These are phyloP conservation scores for Rhinichthys klamathensis DNA, from an alignment of 2,113 vertebrate species.

Conservation along the genomic window DNA sequence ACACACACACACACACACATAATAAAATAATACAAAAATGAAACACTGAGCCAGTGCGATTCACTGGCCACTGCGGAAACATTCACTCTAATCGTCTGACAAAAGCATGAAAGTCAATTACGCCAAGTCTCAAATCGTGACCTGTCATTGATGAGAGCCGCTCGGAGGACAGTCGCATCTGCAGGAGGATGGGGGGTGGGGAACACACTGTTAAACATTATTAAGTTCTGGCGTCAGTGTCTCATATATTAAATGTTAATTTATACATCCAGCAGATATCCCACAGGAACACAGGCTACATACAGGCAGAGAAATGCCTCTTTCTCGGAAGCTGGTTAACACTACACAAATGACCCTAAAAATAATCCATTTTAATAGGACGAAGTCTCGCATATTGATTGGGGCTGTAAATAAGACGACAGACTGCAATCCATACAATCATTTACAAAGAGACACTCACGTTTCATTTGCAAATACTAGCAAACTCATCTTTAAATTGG, in stretches of 20 bases:
- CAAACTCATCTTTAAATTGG: conserved; percentile 11
- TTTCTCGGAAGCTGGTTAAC: background rate
- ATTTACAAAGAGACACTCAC: background rate
- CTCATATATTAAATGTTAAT: background rate
- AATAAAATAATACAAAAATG: background rate
- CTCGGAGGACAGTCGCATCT: background rate
- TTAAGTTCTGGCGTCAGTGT: background rate
- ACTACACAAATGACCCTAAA: conserved; percentile 1
- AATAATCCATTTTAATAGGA: background rate
- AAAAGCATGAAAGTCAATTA: conserved; percentile 38
- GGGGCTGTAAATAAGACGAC: background rate
- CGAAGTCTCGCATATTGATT: background rate
- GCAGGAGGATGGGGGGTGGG: conserved; percentile 22
- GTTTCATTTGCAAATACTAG: background rate
- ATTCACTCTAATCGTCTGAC: conserved; percentile 28
- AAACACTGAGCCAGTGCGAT: background rate
- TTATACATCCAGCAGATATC: background rate
- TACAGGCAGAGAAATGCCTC: background rate
- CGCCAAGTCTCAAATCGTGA: background rate
- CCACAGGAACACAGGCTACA: background rate
- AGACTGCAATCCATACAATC: background rate
- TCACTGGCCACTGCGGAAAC: conserved; percentile 15
- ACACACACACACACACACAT: background rate
- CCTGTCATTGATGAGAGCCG: background rate
- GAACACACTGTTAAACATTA: background rate